Percentiles rank a stretch among this genome's conserved stretches.
These are phyloP conservation scores for Idris sp. DNA, from an alignment of 1,140 invertebrate species.

Conservation along the genomic window DNA sequence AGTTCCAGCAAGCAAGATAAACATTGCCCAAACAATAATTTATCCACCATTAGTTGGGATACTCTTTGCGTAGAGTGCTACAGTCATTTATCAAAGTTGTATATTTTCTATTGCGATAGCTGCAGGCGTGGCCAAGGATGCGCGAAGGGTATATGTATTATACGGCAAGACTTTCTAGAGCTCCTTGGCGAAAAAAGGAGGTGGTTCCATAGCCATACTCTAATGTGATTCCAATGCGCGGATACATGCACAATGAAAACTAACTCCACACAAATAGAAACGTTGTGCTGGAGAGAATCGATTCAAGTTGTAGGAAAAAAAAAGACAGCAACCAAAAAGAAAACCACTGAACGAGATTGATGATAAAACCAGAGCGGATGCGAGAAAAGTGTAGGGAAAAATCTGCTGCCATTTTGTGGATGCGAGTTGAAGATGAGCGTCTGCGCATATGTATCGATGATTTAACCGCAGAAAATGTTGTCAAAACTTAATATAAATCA, in stretches of 20 bases:
- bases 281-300: no score
- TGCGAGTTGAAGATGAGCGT: slow-evolving; percentile 52
- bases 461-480: slow-evolving; percentile 50
- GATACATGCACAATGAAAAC: not conserved
- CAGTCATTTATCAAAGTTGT: slow-evolving; percentile 60
- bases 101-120: slow-evolving; percentile 61
- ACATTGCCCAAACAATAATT: slow-evolving; percentile 44
- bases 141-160: slow-evolving; percentile 54
- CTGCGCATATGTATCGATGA: slow-evolving; percentile 17
- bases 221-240: slow-evolving; percentile 58
- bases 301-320: no score
- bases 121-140: slow-evolving; percentile 64
- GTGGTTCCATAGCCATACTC: slow-evolving; percentile 44
- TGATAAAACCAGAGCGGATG: no score
- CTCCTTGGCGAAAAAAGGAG: slow-evolving; percentile 62
- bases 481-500: slow-evolving; percentile 20
- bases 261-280: not conserved
- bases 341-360: no score
- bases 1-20: slow-evolving; percentile 33
- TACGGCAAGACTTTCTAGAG: slow-evolving; percentile 58
- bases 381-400: no score
- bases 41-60: slow-evolving; percentile 46
- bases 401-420: slow-evolving; percentile 73
- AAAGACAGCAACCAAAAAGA: no score
- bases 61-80: slow-evolving; percentile 31